phyloP scores from a whole-genome alignment of 1,140 invertebrate species.

The Portunus trituberculatus region DNA sequence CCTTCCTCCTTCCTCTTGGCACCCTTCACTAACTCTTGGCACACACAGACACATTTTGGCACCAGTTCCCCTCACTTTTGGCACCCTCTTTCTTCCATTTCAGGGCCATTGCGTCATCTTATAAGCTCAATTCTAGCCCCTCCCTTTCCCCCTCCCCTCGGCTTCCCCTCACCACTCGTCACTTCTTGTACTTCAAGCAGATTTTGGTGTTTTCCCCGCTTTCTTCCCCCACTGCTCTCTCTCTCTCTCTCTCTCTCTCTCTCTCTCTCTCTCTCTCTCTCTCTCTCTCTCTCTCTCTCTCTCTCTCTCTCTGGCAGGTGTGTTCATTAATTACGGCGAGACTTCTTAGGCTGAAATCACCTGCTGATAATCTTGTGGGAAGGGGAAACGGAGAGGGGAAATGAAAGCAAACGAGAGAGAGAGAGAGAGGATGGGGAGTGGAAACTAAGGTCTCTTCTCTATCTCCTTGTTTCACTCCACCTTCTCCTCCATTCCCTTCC shows the following conservation, averaged over 20 bases:
- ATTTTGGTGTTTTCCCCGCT: not conserved
- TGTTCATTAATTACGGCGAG: not conserved
- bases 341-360: not conserved
- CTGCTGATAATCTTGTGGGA: not conserved
- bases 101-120: constrained; percentile 6
- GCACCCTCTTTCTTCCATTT: not conserved
- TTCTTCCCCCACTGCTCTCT: not conserved
- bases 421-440: not conserved
- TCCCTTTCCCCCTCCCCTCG: not conserved
- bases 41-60: not conserved
- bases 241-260: not conserved
- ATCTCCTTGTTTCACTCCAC: not conserved
- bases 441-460: not conserved
- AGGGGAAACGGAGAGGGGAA: constrained; percentile 17
- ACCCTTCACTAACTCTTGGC: not conserved
- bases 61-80: not conserved
- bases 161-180: not conserved
- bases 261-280: constrained; percentile 17
- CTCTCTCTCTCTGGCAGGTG: not conserved
- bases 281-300: constrained; percentile 18
- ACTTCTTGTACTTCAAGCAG: not conserved
- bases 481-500: not conserved
- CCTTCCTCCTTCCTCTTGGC: not conserved
- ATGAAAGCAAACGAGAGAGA: not conserved
- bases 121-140: not conserved